phyloP scores from a whole-genome alignment of 2,888 invertebrate genomes.

The Pegoplata infirma region DNA sequence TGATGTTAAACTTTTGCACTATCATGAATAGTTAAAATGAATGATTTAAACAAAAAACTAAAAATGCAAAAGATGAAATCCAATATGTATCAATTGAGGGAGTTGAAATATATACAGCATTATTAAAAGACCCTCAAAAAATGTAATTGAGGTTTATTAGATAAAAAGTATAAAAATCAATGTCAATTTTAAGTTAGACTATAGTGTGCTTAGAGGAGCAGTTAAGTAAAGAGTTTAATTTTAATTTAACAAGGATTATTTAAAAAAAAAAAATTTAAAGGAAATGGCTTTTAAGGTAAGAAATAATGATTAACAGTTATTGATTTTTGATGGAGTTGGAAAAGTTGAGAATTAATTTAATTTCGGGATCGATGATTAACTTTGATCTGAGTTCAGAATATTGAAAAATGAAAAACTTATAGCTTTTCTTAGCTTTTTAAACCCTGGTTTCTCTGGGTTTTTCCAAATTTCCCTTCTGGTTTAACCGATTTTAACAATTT shows the following conservation, averaged over 20 bases:
- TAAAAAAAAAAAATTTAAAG: conserved; percentile 19
- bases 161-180: conserved; percentile 24
- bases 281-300: conserved; percentile 43
- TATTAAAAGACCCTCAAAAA: not conserved
- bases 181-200: not conserved
- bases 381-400: too few species aligned
- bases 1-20: conserved; percentile 1
- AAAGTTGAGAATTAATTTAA: too few species aligned
- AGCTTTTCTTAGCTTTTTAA: too few species aligned
- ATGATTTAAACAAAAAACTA: not conserved
- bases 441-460: too few species aligned
- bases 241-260: not conserved
- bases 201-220: conserved; percentile 3
- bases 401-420: too few species aligned
- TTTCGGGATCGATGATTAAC: too few species aligned
- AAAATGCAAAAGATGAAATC: not conserved
- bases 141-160: not conserved
- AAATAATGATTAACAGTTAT: too few species aligned
- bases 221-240: not conserved
- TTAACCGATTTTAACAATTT: too few species aligned
- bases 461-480: too few species aligned
- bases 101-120: not conserved
- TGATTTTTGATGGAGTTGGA: too few species aligned
- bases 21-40: conserved; percentile 11
- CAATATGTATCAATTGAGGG: conserved; percentile 8